Evolutionary conservation across 2,888 invertebrate genomes (phyloP).

Genomic region (Polymixis flavicincta): DNA sequence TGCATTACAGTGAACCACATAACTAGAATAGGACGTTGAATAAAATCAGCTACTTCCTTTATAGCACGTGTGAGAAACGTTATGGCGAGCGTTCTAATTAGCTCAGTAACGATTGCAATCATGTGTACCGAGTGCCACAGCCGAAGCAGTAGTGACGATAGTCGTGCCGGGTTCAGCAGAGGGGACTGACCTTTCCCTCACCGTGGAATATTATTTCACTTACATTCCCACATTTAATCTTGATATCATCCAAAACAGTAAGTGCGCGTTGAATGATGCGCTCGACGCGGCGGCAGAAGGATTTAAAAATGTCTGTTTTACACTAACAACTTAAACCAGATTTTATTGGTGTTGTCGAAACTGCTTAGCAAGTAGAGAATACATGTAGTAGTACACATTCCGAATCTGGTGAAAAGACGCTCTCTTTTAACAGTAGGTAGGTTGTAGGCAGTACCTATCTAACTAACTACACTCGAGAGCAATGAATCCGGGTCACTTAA

Average conservation of each 20-base stretch:
- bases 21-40: constrained; percentile 16
- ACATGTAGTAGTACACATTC: background rate
- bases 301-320: constrained; percentile 33
- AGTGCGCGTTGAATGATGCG: constrained; percentile 41
- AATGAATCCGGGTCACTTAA: no score
- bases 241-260: constrained; percentile 63
- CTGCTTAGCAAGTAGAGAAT: background rate
- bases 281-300: constrained; percentile 7
- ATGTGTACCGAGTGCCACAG: constrained; percentile 50
- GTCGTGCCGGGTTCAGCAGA: constrained; percentile 70
- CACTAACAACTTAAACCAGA: background rate
- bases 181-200: constrained; percentile 79
- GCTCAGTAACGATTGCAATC: constrained; percentile 69
- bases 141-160: constrained; percentile 55
- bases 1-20: background rate
- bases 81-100: constrained; percentile 71
- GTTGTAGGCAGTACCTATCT: background rate
- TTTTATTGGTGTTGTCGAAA: background rate
- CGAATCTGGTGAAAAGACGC: background rate
- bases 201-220: constrained; percentile 79
- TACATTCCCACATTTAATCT: constrained; percentile 77
- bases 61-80: constrained; percentile 49
- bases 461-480: no score
- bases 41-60: constrained; percentile 41
- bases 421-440: background rate